Conservation (phyloP, 1,140 invertebrate species). For the Rhizoglyphus robini region DNA sequence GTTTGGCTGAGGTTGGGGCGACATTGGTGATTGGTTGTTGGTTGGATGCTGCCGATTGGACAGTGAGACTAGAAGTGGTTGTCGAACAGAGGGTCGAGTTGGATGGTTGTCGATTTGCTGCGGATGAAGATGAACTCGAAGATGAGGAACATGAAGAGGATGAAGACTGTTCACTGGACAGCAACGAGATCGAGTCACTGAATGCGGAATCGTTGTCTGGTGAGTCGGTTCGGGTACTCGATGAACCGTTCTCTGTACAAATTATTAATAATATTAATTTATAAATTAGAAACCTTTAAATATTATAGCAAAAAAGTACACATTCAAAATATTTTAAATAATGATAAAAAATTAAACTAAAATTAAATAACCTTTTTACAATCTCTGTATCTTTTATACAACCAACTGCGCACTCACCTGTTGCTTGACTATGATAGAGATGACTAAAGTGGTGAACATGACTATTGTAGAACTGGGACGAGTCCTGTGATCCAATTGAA, state of each 20-base stretch:
- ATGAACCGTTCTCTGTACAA: not conserved
- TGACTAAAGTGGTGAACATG: not conserved
- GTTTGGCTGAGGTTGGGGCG: not conserved
- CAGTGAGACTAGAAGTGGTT: not conserved
- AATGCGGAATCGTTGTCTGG: conserved; percentile 95
- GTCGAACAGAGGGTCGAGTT: not conserved
- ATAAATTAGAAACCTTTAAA: not conserved
- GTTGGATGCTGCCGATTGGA: not conserved
- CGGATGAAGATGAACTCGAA: conserved; percentile 37
- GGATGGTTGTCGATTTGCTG: no score
- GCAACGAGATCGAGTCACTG: conserved; percentile 81
- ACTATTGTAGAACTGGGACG: not conserved
- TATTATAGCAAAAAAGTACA: no score
- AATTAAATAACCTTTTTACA: not conserved
- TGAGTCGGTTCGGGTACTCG: conserved; percentile 58
- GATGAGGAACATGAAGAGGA: conserved; percentile 52
- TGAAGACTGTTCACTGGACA: conserved; percentile 40
- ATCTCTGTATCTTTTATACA: no score
- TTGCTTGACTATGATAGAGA: not conserved
- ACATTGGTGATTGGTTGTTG: not conserved
- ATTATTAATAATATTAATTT: not conserved
- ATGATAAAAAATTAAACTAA: not conserved
- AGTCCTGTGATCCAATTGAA: not conserved
- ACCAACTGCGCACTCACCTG: not conserved
- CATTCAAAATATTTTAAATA: not conserved